Evolutionary conservation across 2,113 vertebrate species (phyloP), one percentile per base, ranked within the genome.

Genomic region (Polypterus bichir): DNA sequence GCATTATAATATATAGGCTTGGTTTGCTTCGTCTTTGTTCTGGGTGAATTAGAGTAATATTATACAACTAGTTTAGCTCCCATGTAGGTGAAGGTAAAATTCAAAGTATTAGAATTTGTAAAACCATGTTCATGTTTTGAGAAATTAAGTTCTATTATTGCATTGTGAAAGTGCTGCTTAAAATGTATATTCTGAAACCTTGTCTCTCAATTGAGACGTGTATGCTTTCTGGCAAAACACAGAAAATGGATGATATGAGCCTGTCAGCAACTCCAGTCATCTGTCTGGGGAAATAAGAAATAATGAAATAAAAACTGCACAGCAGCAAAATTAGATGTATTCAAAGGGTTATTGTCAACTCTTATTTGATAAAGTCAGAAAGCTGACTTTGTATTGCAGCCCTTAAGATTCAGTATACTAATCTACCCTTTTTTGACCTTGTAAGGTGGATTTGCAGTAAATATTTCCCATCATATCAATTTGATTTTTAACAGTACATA

Each of bases 351-450:
- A 80, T 81, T 78, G 76, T 80, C 77, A 79, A 80, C 74, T 71
- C 73, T 66, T 68, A 66, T 81, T 80, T 81, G 77, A 80, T 80
- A 73, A 80, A 78, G 72, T 74, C 69, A 74, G 74, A 79, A 71
- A 74, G 79, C 80, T 78, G 77, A 81, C 77, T 79, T 71, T 56
- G 64, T 69, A 68, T 64, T 71, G 75, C 71, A 68, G 71, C 71
- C 47, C 65, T 63, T 6, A 52, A 52, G 51, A 52, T 52, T 52
- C 51, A 52, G 51, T 52, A 52, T 52, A 7, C 51, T 52, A 52
- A 8, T 52, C 51, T 4, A 10, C 51, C 51, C 51, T 10, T 7
- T 52, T 11, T 61, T 44, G 56, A 54, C 58, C 46, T 61, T 64
- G 65, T 70, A 66, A 58, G 64, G 49, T 56, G 68, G 70, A 63